Evolutionary conservation across 2,888 invertebrate genomes (phyloP).

Genomic region (Mythimna ferrago): DNA sequence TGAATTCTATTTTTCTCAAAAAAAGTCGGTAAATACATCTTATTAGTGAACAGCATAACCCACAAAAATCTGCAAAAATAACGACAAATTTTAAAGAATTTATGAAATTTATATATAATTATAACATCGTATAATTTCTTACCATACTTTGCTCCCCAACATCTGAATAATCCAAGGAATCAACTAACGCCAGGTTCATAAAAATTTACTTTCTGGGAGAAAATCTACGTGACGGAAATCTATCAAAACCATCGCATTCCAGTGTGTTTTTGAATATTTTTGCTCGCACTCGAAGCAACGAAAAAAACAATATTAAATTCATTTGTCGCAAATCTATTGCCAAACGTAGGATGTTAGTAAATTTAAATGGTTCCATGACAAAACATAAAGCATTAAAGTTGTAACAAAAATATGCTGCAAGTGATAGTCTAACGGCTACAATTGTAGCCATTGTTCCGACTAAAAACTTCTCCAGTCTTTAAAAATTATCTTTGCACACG

Average conservation of each 20-base stretch:
- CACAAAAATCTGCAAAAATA: neutral
- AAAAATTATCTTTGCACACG: neutral
- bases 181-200: neutral
- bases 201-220: neutral
- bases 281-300: neutral
- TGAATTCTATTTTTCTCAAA: neutral
- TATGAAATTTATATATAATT: neutral
- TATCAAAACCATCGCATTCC: conserved; percentile 1
- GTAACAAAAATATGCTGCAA: neutral
- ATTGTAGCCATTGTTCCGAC: neutral
- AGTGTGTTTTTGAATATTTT: neutral
- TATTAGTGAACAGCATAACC: neutral
- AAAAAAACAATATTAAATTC: neutral
- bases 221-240: neutral
- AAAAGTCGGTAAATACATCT: neutral
- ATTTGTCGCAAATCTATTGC: neutral
- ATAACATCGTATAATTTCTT: neutral
- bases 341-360: neutral
- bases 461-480: neutral
- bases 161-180: neutral
- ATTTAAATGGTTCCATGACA: neutral
- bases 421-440: neutral
- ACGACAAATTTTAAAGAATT: neutral
- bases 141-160: neutral
- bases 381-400: neutral